phyloP scores from a whole-genome alignment of 2,113 vertebrate species.

The Neolamprologus kungweensis region DNA sequence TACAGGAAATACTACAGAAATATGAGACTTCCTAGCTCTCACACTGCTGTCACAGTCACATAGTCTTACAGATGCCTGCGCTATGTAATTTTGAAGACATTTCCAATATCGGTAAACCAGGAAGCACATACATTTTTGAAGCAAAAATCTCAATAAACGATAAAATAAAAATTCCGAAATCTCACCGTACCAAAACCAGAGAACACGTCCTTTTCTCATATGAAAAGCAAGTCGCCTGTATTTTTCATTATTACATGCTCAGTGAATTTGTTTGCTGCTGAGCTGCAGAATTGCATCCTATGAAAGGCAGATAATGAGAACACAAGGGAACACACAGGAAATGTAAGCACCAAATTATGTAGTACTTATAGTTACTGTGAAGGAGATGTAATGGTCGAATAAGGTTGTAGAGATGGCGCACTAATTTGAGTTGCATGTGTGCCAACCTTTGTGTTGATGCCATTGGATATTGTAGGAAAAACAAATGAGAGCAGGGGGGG shows the following conservation, averaged over 20 bases:
- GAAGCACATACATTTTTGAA: background rate
- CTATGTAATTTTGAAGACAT: background rate
- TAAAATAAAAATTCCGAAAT: background rate
- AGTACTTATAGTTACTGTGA: background rate
- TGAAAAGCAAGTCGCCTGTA: constrained; percentile 3
- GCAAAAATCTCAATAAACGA: background rate
- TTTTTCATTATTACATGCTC: constrained; percentile 25
- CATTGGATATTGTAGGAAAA: constrained; percentile 2
- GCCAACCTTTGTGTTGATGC: background rate
- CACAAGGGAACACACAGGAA: constrained; percentile 49
- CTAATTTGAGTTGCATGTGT: constrained; percentile 14
- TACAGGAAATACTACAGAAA: background rate
- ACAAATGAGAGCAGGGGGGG: background rate
- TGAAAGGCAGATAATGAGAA: constrained; percentile 60
- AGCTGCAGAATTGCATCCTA: constrained; percentile 30
- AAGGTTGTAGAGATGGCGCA: background rate
- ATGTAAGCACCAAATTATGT: constrained; percentile 33
- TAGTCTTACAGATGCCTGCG: background rate
- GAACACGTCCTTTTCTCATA: background rate
- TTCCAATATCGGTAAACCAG: background rate
- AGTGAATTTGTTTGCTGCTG: constrained; percentile 45
- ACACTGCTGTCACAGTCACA: background rate
- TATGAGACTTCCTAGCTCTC: background rate
- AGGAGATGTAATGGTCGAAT: constrained; percentile 22
- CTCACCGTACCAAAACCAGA: background rate